Evolutionary conservation across 2,797 vertebrate genomes (phyloP), one percentile per base, ranked within the genome.

Genomic region (Pseudopleuronectes americanus): DNA sequence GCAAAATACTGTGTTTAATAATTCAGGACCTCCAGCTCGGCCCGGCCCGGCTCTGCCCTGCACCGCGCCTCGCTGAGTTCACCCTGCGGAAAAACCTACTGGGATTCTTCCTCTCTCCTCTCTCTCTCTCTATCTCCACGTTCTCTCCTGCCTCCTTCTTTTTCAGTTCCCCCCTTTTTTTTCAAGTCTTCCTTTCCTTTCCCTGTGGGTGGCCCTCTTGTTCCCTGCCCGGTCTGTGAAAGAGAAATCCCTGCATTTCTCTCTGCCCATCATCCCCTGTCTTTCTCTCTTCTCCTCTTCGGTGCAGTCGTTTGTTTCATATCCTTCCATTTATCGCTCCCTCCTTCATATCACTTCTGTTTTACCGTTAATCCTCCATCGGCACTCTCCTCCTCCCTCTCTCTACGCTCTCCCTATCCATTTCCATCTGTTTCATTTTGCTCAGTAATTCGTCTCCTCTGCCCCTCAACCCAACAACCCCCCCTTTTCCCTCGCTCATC

Each of bases 1-100:
- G 90, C 87, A 91, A 88, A 92, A 90, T 90, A 83, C 74, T 79
- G 77, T 70, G 64, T 90, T 94, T 87, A 94, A 94, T 94, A 93
- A 94, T 94, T 93, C 91, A 95, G 72, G 81, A 89, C 62, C 85
- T 62, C 66, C 85, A 68, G 87, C 76, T 74, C 73, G 47, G 73
- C 76, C 68, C 13, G 23, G 61, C 61, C 64, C 60, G 63, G 81
- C 74, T 77, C 84, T 79, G 81, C 74, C 76, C 84, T 79, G 83
- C 85, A 81, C 64, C 57, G 14, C 48, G 54, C 66, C 74, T 63
- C n/a, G 17, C 81, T 79, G 67, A 81, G 71, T 78, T 84, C 81
- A 79, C 81, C 82, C 85, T 79, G 81, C 64, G 10, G 79, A 85
- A 87, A 60, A 79, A 58, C 84, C 76, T 67, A 55, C 75, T 45